These are phyloP conservation scores for Ispidina lecontei DNA, from an alignment of 2,797 vertebrate species.

Conservation along the genomic window DNA sequence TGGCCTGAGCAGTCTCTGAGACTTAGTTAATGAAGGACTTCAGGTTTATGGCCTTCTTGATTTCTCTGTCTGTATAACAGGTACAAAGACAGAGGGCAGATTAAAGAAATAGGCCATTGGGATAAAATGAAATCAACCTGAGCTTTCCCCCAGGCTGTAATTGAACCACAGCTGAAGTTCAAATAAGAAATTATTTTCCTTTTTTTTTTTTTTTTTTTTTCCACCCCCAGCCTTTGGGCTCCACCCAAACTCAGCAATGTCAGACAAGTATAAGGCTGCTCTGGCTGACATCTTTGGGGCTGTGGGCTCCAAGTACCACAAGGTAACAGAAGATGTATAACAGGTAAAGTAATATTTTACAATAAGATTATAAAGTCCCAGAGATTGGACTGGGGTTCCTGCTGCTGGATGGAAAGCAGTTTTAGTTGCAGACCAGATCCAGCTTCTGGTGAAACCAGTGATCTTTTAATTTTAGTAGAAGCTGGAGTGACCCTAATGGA, in stretches of 20 bases:
- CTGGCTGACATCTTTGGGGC: neutral
- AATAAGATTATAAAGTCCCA: neutral
- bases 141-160: constrained; percentile 20
- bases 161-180: constrained; percentile 11
- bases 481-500: neutral
- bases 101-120: constrained; percentile 2
- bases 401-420: neutral
- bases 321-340: neutral
- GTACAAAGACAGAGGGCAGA: neutral
- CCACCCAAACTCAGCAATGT: neutral
- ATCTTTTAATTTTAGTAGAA: neutral
- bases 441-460: neutral
- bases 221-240: neutral
- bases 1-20: neutral
- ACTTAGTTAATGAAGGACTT: constrained; percentile 10
- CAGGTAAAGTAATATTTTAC: neutral
- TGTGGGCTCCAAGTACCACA: neutral
- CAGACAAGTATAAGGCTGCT: neutral
- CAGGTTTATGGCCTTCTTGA: neutral
- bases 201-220: neutral
- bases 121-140: constrained; percentile 28
- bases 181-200: neutral
- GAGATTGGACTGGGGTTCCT: neutral
- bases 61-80: neutral
- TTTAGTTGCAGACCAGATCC: neutral